Conservation (phyloP, 2,888 invertebrate genomes). For the Colostygia pectinataria region DNA sequence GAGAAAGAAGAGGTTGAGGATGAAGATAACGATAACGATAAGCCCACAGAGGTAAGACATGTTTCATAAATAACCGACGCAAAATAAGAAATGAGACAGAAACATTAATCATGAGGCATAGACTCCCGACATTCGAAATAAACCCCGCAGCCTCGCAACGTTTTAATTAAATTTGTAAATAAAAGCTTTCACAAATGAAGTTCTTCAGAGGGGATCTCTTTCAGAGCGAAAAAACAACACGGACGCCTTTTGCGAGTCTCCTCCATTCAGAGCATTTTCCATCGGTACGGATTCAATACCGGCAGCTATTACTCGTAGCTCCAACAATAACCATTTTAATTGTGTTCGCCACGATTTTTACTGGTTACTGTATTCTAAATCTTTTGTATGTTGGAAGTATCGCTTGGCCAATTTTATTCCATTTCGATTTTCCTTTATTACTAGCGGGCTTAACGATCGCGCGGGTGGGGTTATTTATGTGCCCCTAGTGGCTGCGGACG, state of each 20-base stretch:
- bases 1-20: constrained; percentile 86
- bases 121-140: constrained; percentile 45
- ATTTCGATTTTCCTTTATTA: constrained; percentile 84
- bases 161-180: constrained; percentile 72
- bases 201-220: constrained; percentile 56
- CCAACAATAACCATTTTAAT: constrained; percentile 76
- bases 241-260: constrained; percentile 57
- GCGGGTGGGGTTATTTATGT: constrained; percentile 80
- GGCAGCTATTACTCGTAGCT: constrained; percentile 64
- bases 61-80: constrained; percentile 38
- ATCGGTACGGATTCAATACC: constrained; percentile 66
- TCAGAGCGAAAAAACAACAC: constrained; percentile 61
- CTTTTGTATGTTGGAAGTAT: constrained; percentile 78
- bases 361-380: constrained; percentile 66
- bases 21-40: constrained; percentile 79
- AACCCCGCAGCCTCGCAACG: constrained; percentile 41
- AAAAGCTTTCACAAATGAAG: constrained; percentile 63
- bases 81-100: constrained; percentile 41
- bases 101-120: constrained; percentile 52
- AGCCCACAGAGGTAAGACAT: constrained; percentile 75
- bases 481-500: constrained; percentile 79
- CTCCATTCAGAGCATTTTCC: constrained; percentile 68
- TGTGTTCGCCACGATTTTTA: constrained; percentile 67
- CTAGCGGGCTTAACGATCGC: constrained; percentile 81
- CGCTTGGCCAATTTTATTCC: constrained; percentile 81